Base-by-base conservation (phyloP, 2,113 vertebrate species). In the Xyrauchen texanus region DNA sequence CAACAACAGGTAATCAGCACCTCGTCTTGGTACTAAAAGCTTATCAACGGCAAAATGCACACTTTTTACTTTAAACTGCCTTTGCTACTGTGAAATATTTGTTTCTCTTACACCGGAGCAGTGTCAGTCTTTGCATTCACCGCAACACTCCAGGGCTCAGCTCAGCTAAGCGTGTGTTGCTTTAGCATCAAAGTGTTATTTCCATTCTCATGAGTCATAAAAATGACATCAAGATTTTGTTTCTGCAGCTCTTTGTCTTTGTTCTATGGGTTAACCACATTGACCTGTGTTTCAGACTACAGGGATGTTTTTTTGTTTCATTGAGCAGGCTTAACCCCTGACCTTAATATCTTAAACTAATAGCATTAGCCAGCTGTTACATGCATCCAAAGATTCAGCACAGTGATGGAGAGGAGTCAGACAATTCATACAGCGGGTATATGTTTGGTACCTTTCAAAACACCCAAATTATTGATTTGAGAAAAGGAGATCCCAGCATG, bases 11-110 rank as follows among this genome's bases (percentile, higher is more conserved):
- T 86, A 90, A 91, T 90, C 89, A 86, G 83, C 68, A 62, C 6
- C 55, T 78, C 86, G 86, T 85, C 85, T 87, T 84, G 88, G 88
- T 89, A 90, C 86, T 88, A 85, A 91, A 83, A 87, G 89, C 88
- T 92, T 91, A 91, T 83, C 88, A 84, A 84, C 82, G 79, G 81
- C 85, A 88, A 82, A 86, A 83, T 86, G 73, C 66, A 74, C 86
- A 87, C 86, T 81, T 83, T 86, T 85, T 84, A 83, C 83, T 83
- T 34, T 34, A 34, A 34, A 34, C 21, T 34, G 21, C 21, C 21
- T 34, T 34, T 34, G 21, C 21, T 34, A 34, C 21, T 34, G 21
- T 34, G 21, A 34, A 34, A 34, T 34, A 3, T 34, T 34, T 34
- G 21, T 34, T 34, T 34, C 21, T 34, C 21, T 34, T 34, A 34